phyloP scores from a whole-genome alignment of 2,888 invertebrate genomes.

The Empis stercorea region DNA sequence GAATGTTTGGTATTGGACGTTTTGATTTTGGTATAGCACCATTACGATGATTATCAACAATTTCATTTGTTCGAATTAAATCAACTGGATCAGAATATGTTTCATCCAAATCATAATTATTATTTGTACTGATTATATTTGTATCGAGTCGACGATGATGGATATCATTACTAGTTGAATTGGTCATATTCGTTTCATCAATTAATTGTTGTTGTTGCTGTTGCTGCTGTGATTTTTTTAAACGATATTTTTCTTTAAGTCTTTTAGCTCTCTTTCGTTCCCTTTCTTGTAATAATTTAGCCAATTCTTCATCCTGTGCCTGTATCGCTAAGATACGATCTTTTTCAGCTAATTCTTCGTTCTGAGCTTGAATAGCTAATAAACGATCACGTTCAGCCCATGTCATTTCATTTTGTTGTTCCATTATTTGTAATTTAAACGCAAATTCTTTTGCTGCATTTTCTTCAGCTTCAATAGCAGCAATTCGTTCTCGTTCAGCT shows the following conservation, averaged over 20 bases:
- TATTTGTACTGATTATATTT: background rate
- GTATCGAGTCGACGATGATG: background rate
- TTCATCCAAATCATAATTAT: background rate
- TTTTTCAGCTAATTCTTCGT: constrained; percentile 24
- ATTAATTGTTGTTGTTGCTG: background rate
- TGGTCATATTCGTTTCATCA: background rate
- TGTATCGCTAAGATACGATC: constrained; percentile 62
- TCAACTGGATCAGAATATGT: background rate
- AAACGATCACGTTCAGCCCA: constrained; percentile 29
- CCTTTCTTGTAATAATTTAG: constrained; percentile 60
- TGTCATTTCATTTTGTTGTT: constrained; percentile 46
- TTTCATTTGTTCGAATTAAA: background rate
- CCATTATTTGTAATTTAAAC: constrained; percentile 60
- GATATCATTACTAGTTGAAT: background rate
- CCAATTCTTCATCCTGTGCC: constrained; percentile 66
- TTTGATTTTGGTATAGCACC: no score
- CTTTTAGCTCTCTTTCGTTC: constrained; percentile 57
- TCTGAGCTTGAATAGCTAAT: background rate
- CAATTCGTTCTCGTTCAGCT: background rate
- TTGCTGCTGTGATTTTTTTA: constrained; percentile 34
- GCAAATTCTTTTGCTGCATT: constrained; percentile 45
- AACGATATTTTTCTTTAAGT: constrained; percentile 55
- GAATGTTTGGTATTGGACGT: no score
- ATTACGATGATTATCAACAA: background rate
- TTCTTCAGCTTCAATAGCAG: background rate